Base-by-base conservation (phyloP, 2,888 invertebrate species). In the Hymenopus coronatus region DNA sequence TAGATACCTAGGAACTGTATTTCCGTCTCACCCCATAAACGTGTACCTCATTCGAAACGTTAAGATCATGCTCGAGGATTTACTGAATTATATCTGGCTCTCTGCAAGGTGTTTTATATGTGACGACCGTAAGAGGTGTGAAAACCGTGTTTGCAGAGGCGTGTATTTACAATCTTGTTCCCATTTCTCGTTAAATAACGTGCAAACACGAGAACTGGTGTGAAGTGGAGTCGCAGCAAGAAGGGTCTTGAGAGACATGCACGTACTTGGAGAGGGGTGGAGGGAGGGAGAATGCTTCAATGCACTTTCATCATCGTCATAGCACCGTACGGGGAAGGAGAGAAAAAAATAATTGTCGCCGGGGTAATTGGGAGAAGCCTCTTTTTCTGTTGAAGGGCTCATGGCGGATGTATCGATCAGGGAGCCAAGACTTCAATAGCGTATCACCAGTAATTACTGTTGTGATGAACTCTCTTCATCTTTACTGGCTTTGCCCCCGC, bases 291-390 rank as follows among this genome's bases (percentile, higher is more conserved):
- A 83, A 28, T 46, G 82, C 87, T 82, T 27, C 81, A 82, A 25
- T 87, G 81, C 87, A 87, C 87, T 87, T 87, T 82, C 33, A 82
- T 87, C 82, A 82, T 70, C 54, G 54, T 70, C 54, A 70, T 70
- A 70, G 54, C 54, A 70, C 54, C 20, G 54, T 70, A 70, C 54
- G 25, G 54, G 54, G 54, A 70, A 70, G 20, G 54, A 70, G 54
- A 70, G 25, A 70, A 70, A 70, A 70, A 20, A 70, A 70, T 70
- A 70, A 70, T 70, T 70, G 54, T 70, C 54, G 54, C 54, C 54
- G 54, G 54, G 54, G 54, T 70, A 70, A 70, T 70, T 70, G 54
- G 54, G 54, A 70, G 54, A 70, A 70, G 54, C 54, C 54, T 70
- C 54, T 70, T 70, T 70, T 70, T 70, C 54, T 70, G 54, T 70